phyloP scores from a whole-genome alignment of 2,888 invertebrate species.

The Acanthopleura granulata region DNA sequence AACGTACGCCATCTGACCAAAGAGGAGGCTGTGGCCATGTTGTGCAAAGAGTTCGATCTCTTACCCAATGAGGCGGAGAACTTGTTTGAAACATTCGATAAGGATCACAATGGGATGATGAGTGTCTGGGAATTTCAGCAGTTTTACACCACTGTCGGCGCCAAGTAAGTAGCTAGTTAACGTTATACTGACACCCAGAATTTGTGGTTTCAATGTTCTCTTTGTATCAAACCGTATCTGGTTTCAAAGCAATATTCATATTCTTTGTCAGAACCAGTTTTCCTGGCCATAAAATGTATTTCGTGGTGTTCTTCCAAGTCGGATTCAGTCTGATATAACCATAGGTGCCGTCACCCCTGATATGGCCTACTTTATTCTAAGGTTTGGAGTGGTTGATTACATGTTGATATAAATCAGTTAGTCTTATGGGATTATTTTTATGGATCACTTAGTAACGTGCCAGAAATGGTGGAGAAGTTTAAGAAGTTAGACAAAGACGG shows the following conservation, averaged over 20 bases:
- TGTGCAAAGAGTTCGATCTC: constrained; percentile 59
- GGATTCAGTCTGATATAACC: too few relatives aligned
- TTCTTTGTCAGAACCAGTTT: too few relatives aligned
- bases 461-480: constrained; percentile 62
- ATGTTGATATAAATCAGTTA: too few relatives aligned
- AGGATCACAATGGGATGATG: constrained; percentile 64
- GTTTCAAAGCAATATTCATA: too few relatives aligned
- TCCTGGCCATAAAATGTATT: too few relatives aligned
- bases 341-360: too few relatives aligned
- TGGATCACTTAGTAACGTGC: not conserved
- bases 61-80: constrained; percentile 52
- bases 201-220: too few relatives aligned
- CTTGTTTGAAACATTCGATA: constrained; percentile 67
- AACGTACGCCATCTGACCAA: constrained; percentile 59
- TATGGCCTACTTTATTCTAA: too few relatives aligned
- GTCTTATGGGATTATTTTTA: not conserved
- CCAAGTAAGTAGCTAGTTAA: constrained; percentile 46
- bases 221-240: too few relatives aligned
- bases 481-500: constrained; percentile 61
- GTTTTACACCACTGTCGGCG: constrained; percentile 60
- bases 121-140: constrained; percentile 68
- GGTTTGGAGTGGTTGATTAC: too few relatives aligned
- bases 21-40: constrained; percentile 57
- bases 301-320: too few relatives aligned
- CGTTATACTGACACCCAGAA: too few relatives aligned